These are phyloP conservation scores for Ennomos fuscantarius DNA, from an alignment of 2,888 invertebrate genomes.

Conservation along the genomic window DNA sequence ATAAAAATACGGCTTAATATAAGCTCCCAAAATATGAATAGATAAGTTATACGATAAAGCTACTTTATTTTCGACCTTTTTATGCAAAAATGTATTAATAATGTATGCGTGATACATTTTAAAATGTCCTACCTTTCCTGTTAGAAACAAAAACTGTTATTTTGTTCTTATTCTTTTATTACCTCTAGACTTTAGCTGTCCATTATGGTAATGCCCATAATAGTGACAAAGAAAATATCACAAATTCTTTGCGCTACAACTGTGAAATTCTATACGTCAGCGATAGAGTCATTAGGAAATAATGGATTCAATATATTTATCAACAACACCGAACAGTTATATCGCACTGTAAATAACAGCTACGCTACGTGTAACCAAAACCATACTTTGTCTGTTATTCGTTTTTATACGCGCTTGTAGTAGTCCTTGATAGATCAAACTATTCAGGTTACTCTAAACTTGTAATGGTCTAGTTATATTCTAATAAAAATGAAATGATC, in stretches of 20 bases:
- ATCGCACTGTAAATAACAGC: slow-evolving; percentile 15
- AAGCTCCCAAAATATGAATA: too few species aligned
- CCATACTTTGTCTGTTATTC: slow-evolving; percentile 1
- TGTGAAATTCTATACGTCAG: slow-evolving; percentile 29
- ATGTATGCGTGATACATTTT: slow-evolving; percentile 17
- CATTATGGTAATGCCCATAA: not conserved
- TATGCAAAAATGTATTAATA: slow-evolving; percentile 9
- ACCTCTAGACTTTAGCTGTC: not conserved
- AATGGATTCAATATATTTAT: slow-evolving; percentile 44
- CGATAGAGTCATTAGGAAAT: slow-evolving; percentile 29
- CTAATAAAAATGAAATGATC: too few species aligned
- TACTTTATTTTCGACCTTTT: not conserved
- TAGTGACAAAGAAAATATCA: too few species aligned
- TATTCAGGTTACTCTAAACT: too few species aligned
- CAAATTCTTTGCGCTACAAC: not conserved
- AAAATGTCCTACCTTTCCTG: slow-evolving; percentile 16
- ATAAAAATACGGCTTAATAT: too few species aligned
- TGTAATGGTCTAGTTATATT: too few species aligned
- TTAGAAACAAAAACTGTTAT: slow-evolving; percentile 1
- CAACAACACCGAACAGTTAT: slow-evolving; percentile 42
- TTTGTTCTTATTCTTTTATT: not conserved
- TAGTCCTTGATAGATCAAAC: too few species aligned
- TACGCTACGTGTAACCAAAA: slow-evolving; percentile 12
- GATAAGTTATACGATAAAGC: not conserved
- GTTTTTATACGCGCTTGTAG: not conserved